phyloP scores from a whole-genome alignment of 2,888 invertebrate species.

The Mylabris sibirica region DNA sequence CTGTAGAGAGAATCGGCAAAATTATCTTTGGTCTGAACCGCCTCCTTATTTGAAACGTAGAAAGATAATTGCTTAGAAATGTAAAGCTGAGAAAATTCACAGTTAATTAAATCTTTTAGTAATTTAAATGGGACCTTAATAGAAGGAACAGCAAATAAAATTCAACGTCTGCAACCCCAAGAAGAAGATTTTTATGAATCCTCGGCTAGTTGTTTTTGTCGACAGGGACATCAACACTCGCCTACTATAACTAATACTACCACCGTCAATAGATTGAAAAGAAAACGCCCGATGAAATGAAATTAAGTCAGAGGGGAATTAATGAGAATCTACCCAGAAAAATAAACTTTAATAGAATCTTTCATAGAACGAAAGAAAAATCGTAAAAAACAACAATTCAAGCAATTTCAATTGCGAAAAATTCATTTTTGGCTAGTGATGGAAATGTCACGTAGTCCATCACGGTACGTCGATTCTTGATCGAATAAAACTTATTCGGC shows the following conservation, averaged over 20 bases:
- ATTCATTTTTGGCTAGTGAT: slow-evolving; percentile 29
- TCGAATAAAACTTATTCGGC: slow-evolving; percentile 47
- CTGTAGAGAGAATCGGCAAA: slow-evolving; percentile 6
- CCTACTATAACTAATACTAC: background rate
- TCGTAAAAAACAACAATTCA: background rate
- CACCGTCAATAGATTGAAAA: slow-evolving; percentile 25
- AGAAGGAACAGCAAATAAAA: slow-evolving; percentile 40
- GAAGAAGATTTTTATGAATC: slow-evolving; percentile 39
- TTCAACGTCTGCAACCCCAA: slow-evolving; percentile 26
- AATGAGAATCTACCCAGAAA: slow-evolving; percentile 30
- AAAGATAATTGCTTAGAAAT: slow-evolving; percentile 23
- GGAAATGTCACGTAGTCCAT: slow-evolving; percentile 32
- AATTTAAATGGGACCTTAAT: slow-evolving; percentile 40
- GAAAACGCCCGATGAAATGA: slow-evolving; percentile 37
- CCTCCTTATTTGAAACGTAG: slow-evolving; percentile 13
- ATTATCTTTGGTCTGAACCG: slow-evolving; percentile 17
- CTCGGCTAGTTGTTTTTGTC: slow-evolving; percentile 44
- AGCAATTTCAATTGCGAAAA: slow-evolving; percentile 17
- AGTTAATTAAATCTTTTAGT: slow-evolving; percentile 36
- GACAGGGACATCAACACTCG: slow-evolving; percentile 27
- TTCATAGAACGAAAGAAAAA: background rate
- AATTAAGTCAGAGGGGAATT: slow-evolving; percentile 42
- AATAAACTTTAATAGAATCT: background rate
- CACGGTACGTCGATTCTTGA: slow-evolving; percentile 41
- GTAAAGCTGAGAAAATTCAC: slow-evolving; percentile 26